These are phyloP conservation scores for Coregonus clupeaformis DNA, from an alignment of 2,113 vertebrate species.

Conservation along the genomic window DNA sequence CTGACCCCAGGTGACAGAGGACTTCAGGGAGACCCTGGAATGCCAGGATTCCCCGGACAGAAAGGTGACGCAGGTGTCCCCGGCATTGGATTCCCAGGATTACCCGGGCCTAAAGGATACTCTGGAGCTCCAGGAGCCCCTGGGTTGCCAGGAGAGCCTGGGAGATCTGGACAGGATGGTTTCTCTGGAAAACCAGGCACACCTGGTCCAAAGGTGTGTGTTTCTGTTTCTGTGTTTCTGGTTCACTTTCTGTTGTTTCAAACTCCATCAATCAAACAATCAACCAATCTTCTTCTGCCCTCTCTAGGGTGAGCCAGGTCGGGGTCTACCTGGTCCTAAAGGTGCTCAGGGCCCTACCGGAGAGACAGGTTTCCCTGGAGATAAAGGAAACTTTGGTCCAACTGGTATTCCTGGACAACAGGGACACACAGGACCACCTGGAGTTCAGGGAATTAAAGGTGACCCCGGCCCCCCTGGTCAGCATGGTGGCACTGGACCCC, in stretches of 20 bases:
- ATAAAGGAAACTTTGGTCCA: conserved; percentile 80
- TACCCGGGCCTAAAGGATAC: conserved; percentile 84
- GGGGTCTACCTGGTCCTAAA: conserved; percentile 88
- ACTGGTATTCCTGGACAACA: conserved; percentile 85
- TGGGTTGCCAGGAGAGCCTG: conserved; percentile 81
- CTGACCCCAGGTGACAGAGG: conserved; percentile 82
- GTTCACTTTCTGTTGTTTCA: neutral
- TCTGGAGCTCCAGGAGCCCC: conserved; percentile 82
- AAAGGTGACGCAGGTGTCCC: conserved; percentile 83
- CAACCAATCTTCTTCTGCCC: neutral
- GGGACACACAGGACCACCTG: conserved; percentile 79
- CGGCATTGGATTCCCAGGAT: conserved; percentile 87
- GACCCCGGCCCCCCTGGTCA: conserved; percentile 79
- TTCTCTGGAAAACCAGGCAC: conserved; percentile 77
- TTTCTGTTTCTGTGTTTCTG: neutral
- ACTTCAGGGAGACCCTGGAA: conserved; percentile 76
- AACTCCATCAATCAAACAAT: neutral
- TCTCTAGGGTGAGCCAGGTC: conserved; percentile 88
- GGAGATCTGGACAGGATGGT: conserved; percentile 82
- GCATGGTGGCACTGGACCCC: conserved; percentile 77
- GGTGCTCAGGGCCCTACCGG: conserved; percentile 81
- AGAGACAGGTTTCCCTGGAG: conserved; percentile 77
- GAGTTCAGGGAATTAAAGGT: conserved; percentile 85
- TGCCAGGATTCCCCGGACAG: conserved; percentile 81
- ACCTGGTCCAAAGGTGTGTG: conserved; percentile 85